Evolutionary conservation across 2,888 invertebrate species (phyloP), one percentile per base, ranked within the genome.

Genomic region (Drosophila atroscutellata): DNA sequence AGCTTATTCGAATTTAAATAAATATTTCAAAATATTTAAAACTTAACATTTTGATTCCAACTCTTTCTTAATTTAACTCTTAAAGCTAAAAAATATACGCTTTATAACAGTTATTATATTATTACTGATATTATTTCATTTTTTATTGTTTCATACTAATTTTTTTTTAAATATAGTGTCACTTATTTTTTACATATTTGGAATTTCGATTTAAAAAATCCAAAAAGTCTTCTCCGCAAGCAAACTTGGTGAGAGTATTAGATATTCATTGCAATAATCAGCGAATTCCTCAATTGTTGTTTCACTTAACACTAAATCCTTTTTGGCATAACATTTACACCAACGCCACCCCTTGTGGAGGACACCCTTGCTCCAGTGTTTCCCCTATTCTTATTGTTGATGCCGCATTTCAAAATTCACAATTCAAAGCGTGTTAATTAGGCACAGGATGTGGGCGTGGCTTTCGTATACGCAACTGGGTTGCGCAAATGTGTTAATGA

Each of bases 391-490:
- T 49, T 67, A 37, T 68, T 61, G 42, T 82, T 79, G 63, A 42
- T 57, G 74, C 34, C 74, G 69, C 88, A 88, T 83, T 83, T 83
- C 87, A 85, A 90, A 90, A 87, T 90, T 87, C 87, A 90, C 87
- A 87, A 87, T 87, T 87, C 89, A 87, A 87, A 89, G 89, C 81
- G 87, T 87, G 87, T 87, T 87, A 87, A 87, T 87, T 87, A 87
- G 90, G 89, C 87, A 65, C 65, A 62, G 69, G 80, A 72, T 54
- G 74, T 82, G 66, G 64, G 81, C 63, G 62, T 65, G 73, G 63
- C 64, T 28, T 58, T 63, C 26, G 54, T 13, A 36, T 54, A 36
- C 45, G 65, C 51, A 71, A 49, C 52, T 18, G 61, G 52, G 54
- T 60, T 24, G 45, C 72, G 67, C 80, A 83, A 89, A 89, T 89